Base-by-base conservation (phyloP, 2,113 vertebrate genomes). In the Pteropus alecto region DNA sequence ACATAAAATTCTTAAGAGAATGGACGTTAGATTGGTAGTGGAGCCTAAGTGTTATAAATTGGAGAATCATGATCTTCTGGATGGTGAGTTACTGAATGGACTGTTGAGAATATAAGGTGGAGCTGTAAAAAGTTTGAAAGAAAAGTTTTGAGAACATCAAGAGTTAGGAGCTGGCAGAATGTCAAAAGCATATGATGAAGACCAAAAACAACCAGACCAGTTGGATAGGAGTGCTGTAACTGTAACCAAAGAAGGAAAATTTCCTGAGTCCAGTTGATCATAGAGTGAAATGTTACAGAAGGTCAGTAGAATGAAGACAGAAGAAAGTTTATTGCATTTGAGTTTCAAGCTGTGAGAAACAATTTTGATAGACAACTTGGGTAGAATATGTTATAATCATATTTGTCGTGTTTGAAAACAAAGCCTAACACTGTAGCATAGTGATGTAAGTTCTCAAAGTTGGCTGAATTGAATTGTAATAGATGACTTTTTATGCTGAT, bases 401-500 rank as follows among this genome's bases (percentile, higher is more conserved):
- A 68, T 97, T 96, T 86, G 61, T 54, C 83, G 65, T 87, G 54
- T 48, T 89, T 85, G 54, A 54, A 95, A 94, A 83, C 51, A 86
- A 76, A 93, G n/a, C 73, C 43, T 84, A 43, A 70, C 46, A n/a
- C 48, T 54, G 10, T 88, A 73, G 73, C 43, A 58, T 61, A 33
- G 63, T 87, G 46, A 38, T 56, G 0, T 74, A n/a, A 56, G n/a
- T 70, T 56, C 68, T 95, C 51, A 33, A 0, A 70, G 56, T 43
- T 91, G 70, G 41, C 94, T 84, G 38, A 58, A 89, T 12, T 94
- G 78, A 94, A 95, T 65, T 94, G 78, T 83, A 96, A 95, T 96
- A 78, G 77, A 97, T 96, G 95, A 41, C 8, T 96, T 82, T 95
- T 97, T 91, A 97, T 97, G 93, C 95, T 96, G 94, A 96, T 95